Base-by-base conservation (phyloP, 2,113 vertebrate species). In the Dipodomys spectabilis region DNA sequence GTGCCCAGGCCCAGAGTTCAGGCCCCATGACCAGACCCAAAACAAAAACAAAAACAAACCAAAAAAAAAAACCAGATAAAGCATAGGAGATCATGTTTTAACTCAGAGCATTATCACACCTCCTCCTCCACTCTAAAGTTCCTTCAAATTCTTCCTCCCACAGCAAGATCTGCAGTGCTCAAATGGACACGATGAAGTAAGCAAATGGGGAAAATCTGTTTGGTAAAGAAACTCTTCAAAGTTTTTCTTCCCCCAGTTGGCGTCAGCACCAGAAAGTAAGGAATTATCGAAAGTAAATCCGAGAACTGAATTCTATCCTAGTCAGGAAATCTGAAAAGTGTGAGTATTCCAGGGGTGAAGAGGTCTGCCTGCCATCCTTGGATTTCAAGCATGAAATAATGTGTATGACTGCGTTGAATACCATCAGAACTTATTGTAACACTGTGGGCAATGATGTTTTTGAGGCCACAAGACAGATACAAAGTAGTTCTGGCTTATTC, bases 251-350 rank as follows among this genome's bases (percentile, higher is more conserved):
- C 53, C 53, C 32, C 13, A 60, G 5, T 28, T 77, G 16, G 2
- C 62, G 6, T 65, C 78, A 88, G 15, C 27, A 91, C 20, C 77
- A 80, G 30, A 45, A 73, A 69, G 57, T 65, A 73, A 71, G 44
- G 44, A 73, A 88, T 65, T 53, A 28, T 74, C 80, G 25, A 71
- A 82, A 74, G 20, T 60, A 60, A 30, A 23, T 60, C 22, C 27
- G 73, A 53, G 90, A 78, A 65, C 62, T 69, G 62, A 83, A 80
- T 49, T 10, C 5, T 25, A 73, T 15, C 18, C 39, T n/a, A 74
- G 19, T 82, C 60, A 68, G 32, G 20, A 95, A 90, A 93, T 64
- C 19, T 79, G 6, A 82, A 74, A 68, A 68, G 20, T 12, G 88
- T 80, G 13, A 65, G 5, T 77, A 57, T 65, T 77, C 11, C 45